phyloP scores from a whole-genome alignment of 2,113 vertebrate species.

The Callionymus lyra region DNA sequence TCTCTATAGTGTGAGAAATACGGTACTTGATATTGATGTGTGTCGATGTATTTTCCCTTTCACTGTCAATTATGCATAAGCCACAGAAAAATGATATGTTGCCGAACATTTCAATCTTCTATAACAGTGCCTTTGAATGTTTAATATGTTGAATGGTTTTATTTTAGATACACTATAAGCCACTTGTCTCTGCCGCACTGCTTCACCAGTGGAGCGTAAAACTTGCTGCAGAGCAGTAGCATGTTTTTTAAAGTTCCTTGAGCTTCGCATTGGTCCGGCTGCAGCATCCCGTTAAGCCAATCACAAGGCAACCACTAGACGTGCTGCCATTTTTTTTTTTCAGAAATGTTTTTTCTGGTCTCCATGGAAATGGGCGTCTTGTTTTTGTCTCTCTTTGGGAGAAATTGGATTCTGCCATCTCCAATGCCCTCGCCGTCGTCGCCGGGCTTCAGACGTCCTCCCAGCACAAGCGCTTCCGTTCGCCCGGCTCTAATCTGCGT shows the following conservation, averaged over 20 bases:
- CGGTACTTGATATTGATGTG: too few relatives aligned
- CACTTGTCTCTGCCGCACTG: neutral
- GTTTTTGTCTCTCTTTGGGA: slow-evolving; percentile 23
- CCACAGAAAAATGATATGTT: too few relatives aligned
- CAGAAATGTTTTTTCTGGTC: slow-evolving; percentile 49
- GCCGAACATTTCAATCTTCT: too few relatives aligned
- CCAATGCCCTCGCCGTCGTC: slow-evolving; percentile 9
- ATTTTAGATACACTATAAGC: neutral
- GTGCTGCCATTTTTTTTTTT: slow-evolving; percentile 33
- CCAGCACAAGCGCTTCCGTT: neutral
- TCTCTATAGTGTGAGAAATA: too few relatives aligned
- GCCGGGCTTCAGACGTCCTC: slow-evolving; percentile 9
- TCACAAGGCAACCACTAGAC: slow-evolving; percentile 29
- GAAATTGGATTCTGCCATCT: slow-evolving; percentile 30
- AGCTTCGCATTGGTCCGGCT: slow-evolving; percentile 3
- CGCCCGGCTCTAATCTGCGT: slow-evolving; percentile 15
- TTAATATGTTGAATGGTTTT: neutral
- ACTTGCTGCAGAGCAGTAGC: neutral
- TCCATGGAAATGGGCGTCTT: slow-evolving; percentile 48
- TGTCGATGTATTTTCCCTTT: too few relatives aligned
- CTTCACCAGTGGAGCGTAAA: neutral
- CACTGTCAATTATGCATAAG: too few relatives aligned
- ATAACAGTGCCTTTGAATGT: too few relatives aligned
- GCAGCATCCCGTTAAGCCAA: slow-evolving; percentile 41
- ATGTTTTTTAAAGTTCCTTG: too few relatives aligned